Evolutionary conservation across 2,888 invertebrate species (phyloP), one percentile per base, ranked within the genome.

Genomic region (Dynastes maya): DNA sequence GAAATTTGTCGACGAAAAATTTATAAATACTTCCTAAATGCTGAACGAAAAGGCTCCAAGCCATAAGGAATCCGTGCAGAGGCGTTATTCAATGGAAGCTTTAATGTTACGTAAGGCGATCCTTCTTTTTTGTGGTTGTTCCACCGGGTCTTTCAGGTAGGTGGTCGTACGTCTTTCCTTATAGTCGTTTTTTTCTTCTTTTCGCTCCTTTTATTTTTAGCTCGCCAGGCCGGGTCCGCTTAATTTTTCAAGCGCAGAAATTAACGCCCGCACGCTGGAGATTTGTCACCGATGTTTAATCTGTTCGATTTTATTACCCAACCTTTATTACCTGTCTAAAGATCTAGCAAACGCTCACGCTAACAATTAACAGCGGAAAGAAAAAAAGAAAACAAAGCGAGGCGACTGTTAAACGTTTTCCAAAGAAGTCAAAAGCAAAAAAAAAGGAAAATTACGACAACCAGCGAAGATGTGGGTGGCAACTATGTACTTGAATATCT

Each of bases 221-320:
- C 22, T 55, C 55, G 55, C 2, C 63, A 5, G 11, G 63, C 16
- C 13, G 67, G 5, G 67, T 8, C 49, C 16, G 45, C 13, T 68
- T 49, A 45, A 68, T 68, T 68, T 68, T 49, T 68, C 67, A 68
- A 49, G 49, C 49, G 67, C 45, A 27, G 67, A 68, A 16, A 68
- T 68, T 49, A 68, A 68, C 49, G 49, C 67, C 27, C 22, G 67
- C 49, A 68, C 27, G 27, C 49, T 49, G 45, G 45, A 49, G 49
- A 68, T 68, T 68, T 68, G 67, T 68, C 67, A 49, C 67, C 67
- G 49, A 27, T 16, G 49, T 49, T 68, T 68, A 49, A 68, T 68
- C 49, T 45, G 27, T 29, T 68, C 27, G 45, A 68, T 68, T 68
- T 68, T 68, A 68, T 68, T 68, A 49, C 67, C 27, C 22, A 55